A percentile compares a stretch with the other conserved stretches of the same genome.
These are phyloP conservation scores for Pemphredon lugubris DNA, from an alignment of 2,888 invertebrate species.

Conservation along the genomic window DNA sequence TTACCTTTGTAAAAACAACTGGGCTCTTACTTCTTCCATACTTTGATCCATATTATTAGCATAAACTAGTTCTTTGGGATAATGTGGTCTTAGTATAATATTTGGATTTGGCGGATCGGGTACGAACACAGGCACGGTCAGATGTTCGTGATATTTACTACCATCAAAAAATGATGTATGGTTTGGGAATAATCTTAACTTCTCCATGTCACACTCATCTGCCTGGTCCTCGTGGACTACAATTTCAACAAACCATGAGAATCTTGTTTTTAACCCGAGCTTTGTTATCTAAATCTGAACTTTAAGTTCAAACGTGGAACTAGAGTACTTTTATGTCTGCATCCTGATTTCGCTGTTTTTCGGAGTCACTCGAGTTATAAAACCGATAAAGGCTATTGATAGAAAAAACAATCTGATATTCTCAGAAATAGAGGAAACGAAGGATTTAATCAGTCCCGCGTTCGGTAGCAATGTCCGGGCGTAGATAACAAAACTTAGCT, in stretches of 20 bases:
- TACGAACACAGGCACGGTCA: slow-evolving; percentile 73
- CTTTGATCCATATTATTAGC: slow-evolving; percentile 86
- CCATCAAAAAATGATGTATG: slow-evolving; percentile 75
- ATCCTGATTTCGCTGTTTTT: too few relatives aligned
- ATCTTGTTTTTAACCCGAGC: too few relatives aligned
- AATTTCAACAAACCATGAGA: slow-evolving; percentile 53
- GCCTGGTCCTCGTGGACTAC: slow-evolving; percentile 86
- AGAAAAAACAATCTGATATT: too few relatives aligned
- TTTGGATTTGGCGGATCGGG: slow-evolving; percentile 69
- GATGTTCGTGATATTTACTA: slow-evolving; percentile 71
- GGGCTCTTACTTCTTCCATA: slow-evolving; percentile 89
- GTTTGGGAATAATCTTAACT: slow-evolving; percentile 74
- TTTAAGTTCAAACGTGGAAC: too few relatives aligned
- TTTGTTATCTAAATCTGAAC: too few relatives aligned
- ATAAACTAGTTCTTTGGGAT: slow-evolving; percentile 82
- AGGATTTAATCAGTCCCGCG: too few relatives aligned
- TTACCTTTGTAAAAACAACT: slow-evolving; percentile 82
- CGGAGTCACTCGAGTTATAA: too few relatives aligned
- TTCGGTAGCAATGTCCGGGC: too few relatives aligned
- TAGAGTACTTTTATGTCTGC: too few relatives aligned
- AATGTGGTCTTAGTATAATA: slow-evolving; percentile 74
- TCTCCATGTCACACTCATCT: slow-evolving; percentile 70
- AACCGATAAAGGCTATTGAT: too few relatives aligned
- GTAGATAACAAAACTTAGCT: background rate
- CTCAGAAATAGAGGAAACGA: too few relatives aligned